Evolutionary conservation across 2,888 invertebrate genomes (phyloP), one percentile per base, ranked within the genome.

Genomic region (Drosophila kanekoi): DNA sequence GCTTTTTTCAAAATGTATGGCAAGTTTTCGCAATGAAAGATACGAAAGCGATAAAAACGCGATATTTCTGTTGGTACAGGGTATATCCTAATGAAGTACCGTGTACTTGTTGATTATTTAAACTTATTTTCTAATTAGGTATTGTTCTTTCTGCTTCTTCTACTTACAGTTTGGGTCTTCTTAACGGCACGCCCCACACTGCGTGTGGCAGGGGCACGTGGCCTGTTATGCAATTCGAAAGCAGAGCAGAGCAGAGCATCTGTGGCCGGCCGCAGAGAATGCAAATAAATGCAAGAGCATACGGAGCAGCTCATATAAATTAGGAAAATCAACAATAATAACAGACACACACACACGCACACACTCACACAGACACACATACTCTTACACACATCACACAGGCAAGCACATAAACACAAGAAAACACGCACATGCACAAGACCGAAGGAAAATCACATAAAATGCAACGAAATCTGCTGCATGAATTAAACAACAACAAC

Each of bases 391-490:
- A 61, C 35, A 58, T 53, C 40, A 52, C 44, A 53, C 49, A 59
- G 43, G 53, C 10, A 49, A 14, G 5, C 11, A 38, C n/a, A 67
- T 41, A 52, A 38, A 71, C 9, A 49, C 33, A 43, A 28, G 28
- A 8, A 28, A 28, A 28, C 8, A 28, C 28, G 28, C 28, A 28
- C 28, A 28, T 28, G 28, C 11, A 16, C 37, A 32, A 56, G 56
- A 48, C 52, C 44, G 33, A 81, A 76, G 72, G 69, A 76, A 84
- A 84, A 73, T 77, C 79, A 82, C 63, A 80, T 80, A 82, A 82
- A 80, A 83, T 83, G 82, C 79, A 65, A 79, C 79, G 47, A 71
- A 79, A 69, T 73, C 69, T 79, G 74, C 67, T 68, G 79, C 74
- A 75, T 72, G 59, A 72, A 77, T 59, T 75, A 35, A 83, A 49